Base-by-base conservation (phyloP, 2,797 vertebrate species). In the Alosa sapidissima region DNA sequence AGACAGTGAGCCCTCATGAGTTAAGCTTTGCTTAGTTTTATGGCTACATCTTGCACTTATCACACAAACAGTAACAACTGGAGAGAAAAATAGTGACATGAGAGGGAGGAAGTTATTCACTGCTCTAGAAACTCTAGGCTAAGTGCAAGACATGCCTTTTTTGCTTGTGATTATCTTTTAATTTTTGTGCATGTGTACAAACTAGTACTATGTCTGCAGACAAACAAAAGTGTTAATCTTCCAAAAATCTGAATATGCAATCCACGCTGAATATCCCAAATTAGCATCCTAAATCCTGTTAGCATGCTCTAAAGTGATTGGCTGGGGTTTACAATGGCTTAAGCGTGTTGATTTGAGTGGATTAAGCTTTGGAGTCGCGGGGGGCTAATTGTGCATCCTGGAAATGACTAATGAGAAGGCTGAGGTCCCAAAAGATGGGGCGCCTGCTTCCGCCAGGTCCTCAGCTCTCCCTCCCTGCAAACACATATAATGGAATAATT, bases 221-320 rank as follows among this genome's bases (percentile, higher is more conserved):
- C 9, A 88, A 85, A 82, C 87, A 90, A 91, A 33, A 36, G 81
- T 3, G 13, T 16, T 41, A 16, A 45, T 75, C 36, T 41, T 6
- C 13, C 62, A 33, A 14, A 33, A 45, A 75, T 75, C 68, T 45
- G 33, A 75, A 45, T 75, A 75, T 75, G 68, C 68, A 75, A 2
- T 75, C 33, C 68, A 41, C 13, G 41, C 33, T 75, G 36, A 89
- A 86, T 78, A 6, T 87, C 85, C 85, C 85, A 90, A 93, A 92
- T 93, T 91, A 52, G 19, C 89, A 87, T 90, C 85, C 88, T 91
- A 92, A 94, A 96, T 95, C 94, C 93, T 89, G 88, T 95, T 94
- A 93, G 89, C 89, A 91, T 83, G 88, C 93, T 92, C 75, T 93
- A 95, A 95, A 89, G 84, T 85, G 89, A 94, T 94, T 94, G 92